Conservation (phyloP, 2,888 invertebrate genomes). For the Drosophila bunnanda region DNA sequence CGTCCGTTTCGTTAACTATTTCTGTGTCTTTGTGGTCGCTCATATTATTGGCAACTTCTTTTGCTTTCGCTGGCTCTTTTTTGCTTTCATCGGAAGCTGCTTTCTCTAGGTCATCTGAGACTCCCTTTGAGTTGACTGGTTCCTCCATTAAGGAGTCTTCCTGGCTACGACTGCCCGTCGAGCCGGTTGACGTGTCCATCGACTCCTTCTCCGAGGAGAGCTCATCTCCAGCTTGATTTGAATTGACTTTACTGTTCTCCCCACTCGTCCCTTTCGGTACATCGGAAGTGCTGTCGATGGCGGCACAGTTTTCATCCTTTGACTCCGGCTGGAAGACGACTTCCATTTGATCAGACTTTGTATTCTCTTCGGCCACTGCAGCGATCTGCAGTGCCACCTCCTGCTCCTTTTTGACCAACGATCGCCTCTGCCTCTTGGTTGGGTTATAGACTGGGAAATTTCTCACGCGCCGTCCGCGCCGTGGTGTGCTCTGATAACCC, state of each 20-base stretch:
- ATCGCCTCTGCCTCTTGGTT: slow-evolving; percentile 28
- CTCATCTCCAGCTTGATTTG: neutral
- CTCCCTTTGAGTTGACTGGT: neutral
- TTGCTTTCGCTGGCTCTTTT: neutral
- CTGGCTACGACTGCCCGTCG: neutral
- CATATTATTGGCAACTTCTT: neutral
- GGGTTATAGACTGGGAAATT: slow-evolving; percentile 23
- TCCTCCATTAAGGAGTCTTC: neutral
- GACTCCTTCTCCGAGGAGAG: neutral
- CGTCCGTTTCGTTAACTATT: slow-evolving; percentile 1
- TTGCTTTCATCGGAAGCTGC: neutral
- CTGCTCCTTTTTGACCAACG: neutral
- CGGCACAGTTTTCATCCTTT: neutral
- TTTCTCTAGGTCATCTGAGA: neutral
- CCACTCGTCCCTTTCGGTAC: neutral
- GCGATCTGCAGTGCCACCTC: neutral
- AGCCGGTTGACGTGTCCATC: slow-evolving; percentile 1
- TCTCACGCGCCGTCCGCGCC: slow-evolving; percentile 41
- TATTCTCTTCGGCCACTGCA: slow-evolving; percentile 1
- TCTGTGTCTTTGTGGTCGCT: neutral
- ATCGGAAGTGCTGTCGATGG: slow-evolving; percentile 32
- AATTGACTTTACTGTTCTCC: neutral
- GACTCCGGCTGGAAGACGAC: neutral
- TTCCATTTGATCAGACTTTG: slow-evolving; percentile 33
- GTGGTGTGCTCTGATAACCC: neutral